Evolutionary conservation across 1,140 invertebrate genomes (phyloP).

Genomic region (Drosophila ironensis): DNA sequence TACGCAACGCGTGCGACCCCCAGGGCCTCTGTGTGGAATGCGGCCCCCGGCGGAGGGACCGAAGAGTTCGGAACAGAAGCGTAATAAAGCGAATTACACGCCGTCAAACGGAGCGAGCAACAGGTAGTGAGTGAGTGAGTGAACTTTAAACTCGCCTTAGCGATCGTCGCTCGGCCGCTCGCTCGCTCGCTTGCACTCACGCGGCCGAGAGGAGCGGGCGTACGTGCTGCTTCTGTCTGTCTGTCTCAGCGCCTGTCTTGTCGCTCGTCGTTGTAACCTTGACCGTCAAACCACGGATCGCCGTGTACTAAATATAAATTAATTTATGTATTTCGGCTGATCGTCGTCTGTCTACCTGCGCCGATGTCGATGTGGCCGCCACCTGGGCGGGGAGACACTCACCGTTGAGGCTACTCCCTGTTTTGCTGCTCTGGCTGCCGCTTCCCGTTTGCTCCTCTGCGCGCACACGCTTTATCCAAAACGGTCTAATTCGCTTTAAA

Average conservation of each 20-base stretch:
- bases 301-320: slow-evolving; percentile 27
- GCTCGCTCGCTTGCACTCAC: too few relatives aligned
- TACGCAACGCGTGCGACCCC: too few relatives aligned
- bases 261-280: slow-evolving; percentile 67
- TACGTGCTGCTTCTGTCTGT: background rate
- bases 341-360: slow-evolving; percentile 12
- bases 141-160: slow-evolving; percentile 59
- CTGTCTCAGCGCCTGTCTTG: slow-evolving; percentile 25
- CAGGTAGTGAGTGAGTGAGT: too few relatives aligned
- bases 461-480: slow-evolving; percentile 11
- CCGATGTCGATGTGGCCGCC: background rate
- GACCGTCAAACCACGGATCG: slow-evolving; percentile 51
- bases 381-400: slow-evolving; percentile 1
- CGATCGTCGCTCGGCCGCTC: background rate
- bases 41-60: background rate
- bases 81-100: slow-evolving; percentile 37
- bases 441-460: slow-evolving; percentile 10
- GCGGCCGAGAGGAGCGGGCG: too few relatives aligned
- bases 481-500: slow-evolving; percentile 19
- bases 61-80: slow-evolving; percentile 26
- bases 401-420: slow-evolving; percentile 1
- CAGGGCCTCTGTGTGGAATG: background rate
- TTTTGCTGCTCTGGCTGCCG: background rate
- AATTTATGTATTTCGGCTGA: slow-evolving; percentile 31
- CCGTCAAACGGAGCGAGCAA: slow-evolving; percentile 24